These are phyloP conservation scores for Dendroctonus valens DNA, from an alignment of 1,140 invertebrate genomes.

Conservation along the genomic window DNA sequence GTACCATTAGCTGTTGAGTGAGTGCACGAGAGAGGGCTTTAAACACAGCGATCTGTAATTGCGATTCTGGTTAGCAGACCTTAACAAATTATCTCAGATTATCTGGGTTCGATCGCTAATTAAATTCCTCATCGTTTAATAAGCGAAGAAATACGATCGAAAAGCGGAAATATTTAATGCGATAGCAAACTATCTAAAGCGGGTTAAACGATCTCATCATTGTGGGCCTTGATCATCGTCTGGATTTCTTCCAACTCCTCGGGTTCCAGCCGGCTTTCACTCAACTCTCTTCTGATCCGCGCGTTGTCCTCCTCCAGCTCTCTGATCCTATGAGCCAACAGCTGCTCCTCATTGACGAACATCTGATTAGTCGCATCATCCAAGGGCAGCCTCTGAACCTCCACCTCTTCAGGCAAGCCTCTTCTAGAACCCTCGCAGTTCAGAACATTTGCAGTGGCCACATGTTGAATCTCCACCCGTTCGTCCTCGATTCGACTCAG, in stretches of 20 bases:
- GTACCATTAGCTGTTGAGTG: neutral
- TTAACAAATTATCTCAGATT: slow-evolving; percentile 11
- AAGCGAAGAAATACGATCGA: neutral
- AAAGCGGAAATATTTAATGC: neutral
- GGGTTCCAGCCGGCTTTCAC: neutral
- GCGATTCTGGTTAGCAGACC: slow-evolving; percentile 8
- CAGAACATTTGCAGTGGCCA: neutral
- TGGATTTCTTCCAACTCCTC: neutral
- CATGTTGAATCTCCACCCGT: neutral
- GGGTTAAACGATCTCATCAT: neutral
- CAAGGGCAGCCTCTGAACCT: neutral
- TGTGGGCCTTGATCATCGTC: slow-evolving; percentile 4
- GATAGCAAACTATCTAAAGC: neutral
- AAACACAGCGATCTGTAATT: slow-evolving; percentile 3
- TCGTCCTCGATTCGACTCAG: neutral
- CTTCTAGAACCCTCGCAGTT: too few species aligned
- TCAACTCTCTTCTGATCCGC: slow-evolving; percentile 7
- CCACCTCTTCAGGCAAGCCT: neutral
- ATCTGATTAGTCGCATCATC: slow-evolving; percentile 24
- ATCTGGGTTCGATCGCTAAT: neutral
- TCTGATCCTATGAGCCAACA: slow-evolving; percentile 13
- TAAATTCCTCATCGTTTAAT: slow-evolving; percentile 8
- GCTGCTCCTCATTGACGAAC: slow-evolving; percentile 18
- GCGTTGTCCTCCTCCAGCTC: slow-evolving; percentile 23
- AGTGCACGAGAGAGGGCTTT: slow-evolving; percentile 5